These are phyloP conservation scores for Theropithecus gelada DNA, from an alignment of 2,113 vertebrate genomes.

Conservation along the genomic window DNA sequence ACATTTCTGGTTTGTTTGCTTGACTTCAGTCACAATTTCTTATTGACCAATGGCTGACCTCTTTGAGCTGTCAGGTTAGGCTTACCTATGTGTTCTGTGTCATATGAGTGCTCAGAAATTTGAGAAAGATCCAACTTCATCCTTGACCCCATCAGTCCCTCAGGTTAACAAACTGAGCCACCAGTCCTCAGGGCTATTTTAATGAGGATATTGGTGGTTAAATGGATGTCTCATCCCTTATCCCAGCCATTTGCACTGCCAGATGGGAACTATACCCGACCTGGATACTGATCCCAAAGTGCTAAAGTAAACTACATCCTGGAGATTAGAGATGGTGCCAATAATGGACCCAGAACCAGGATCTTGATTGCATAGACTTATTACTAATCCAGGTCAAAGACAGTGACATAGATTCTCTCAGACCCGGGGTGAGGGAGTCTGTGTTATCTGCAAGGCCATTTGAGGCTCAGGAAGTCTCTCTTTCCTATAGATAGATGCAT, in stretches of 20 bases:
- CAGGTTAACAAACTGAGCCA: neutral
- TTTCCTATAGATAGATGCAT: neutral
- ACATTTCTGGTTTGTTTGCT: neutral
- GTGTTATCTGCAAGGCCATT: neutral
- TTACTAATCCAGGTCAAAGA: neutral
- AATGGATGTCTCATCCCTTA: neutral
- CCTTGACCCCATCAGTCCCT: neutral
- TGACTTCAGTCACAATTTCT: conserved; percentile 8
- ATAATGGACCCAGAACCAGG: neutral
- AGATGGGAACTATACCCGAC: neutral
- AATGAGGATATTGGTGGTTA: neutral
- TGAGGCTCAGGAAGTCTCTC: neutral
- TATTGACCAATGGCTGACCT: neutral
- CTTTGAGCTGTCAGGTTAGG: neutral
- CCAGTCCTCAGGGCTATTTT: neutral
- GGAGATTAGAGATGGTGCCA: neutral
- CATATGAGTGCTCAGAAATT: neutral
- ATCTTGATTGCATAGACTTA: neutral
- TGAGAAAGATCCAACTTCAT: neutral
- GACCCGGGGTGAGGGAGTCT: neutral
- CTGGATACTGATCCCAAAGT: neutral
- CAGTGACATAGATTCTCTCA: neutral
- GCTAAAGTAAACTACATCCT: neutral
- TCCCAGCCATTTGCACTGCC: neutral
- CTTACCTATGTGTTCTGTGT: neutral